Evolutionary conservation across 2,113 vertebrate genomes (phyloP).

Genomic region (Lates calcarifer): DNA sequence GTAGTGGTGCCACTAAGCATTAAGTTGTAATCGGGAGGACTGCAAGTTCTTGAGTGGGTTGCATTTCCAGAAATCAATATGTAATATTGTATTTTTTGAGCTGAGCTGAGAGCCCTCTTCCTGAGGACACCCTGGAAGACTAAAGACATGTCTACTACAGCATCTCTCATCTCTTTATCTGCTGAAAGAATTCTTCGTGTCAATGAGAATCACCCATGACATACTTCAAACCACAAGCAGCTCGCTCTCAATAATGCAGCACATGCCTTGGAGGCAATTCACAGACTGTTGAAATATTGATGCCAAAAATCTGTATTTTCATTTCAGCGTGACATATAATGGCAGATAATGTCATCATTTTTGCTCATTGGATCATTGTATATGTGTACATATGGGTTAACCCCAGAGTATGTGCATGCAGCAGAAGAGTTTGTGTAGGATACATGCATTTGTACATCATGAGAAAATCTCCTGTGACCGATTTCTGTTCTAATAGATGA

Average conservation of each 20-base stretch:
- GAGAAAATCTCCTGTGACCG: conserved; percentile 48
- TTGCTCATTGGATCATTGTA: background rate
- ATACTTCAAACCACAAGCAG: conserved; percentile 74
- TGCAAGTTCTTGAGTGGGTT: background rate
- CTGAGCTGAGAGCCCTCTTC: conserved; percentile 5
- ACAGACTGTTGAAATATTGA: conserved; percentile 75
- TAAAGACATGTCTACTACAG: conserved; percentile 26
- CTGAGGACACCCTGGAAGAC: conserved; percentile 42
- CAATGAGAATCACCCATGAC: conserved; percentile 73
- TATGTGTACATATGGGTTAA: background rate
- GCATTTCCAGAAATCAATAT: conserved; percentile 1
- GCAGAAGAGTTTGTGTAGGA: conserved; percentile 25
- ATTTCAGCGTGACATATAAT: conserved; percentile 46
- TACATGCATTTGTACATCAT: conserved; percentile 23
- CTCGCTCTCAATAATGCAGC: conserved; percentile 78
- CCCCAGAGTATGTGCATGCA: background rate
- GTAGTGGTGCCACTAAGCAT: background rate
- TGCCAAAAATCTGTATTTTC: conserved; percentile 78
- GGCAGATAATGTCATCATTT: conserved; percentile 46
- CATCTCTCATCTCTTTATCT: conserved; percentile 46
- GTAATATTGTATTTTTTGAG: conserved; percentile 15
- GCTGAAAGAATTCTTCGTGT: conserved; percentile 62
- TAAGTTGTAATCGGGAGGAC: conserved; percentile 6
- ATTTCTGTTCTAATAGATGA: conserved; percentile 56
- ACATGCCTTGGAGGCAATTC: conserved; percentile 71